These are phyloP conservation scores for Pemphredon lugubris DNA, from an alignment of 2,888 invertebrate species.

Conservation along the genomic window DNA sequence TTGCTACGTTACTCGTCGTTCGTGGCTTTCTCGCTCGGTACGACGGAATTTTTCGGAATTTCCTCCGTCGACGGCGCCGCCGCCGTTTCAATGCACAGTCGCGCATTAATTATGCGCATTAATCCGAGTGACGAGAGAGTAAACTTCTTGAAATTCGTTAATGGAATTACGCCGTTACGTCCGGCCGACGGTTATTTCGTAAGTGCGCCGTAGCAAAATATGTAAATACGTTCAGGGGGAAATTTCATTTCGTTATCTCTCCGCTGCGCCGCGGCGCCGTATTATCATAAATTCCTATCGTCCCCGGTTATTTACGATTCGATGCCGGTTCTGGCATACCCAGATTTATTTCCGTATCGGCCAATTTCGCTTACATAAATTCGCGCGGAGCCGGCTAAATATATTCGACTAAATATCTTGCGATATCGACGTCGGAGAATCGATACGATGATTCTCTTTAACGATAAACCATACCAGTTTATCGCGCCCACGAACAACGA, in stretches of 20 bases:
- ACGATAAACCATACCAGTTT: too few species aligned
- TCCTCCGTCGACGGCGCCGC: not conserved
- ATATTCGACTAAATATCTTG: not conserved
- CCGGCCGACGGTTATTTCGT: not conserved
- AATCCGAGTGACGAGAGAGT: not conserved
- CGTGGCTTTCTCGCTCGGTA: not conserved
- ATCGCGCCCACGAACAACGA: too few species aligned
- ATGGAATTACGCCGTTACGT: conserved; percentile 2
- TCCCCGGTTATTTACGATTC: conserved; percentile 44
- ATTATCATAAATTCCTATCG: conserved; percentile 55
- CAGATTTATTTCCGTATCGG: conserved; percentile 45
- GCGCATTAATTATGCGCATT: conserved; percentile 10
- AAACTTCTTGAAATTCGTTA: conserved; percentile 13
- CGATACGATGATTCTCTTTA: too few species aligned
- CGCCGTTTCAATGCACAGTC: not conserved
- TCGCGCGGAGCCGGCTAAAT: too few species aligned
- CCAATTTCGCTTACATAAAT: conserved; percentile 33
- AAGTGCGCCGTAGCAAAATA: not conserved
- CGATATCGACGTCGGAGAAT: too few species aligned
- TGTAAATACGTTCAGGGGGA: conserved; percentile 28
- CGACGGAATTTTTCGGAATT: not conserved
- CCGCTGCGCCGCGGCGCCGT: conserved; percentile 18
- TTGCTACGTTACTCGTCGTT: conserved; percentile 17
- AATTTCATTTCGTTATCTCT: conserved; percentile 43
- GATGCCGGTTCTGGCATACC: conserved; percentile 34